Base-by-base conservation (phyloP, 2,797 vertebrate genomes). In the Premnoplex brunnescens region DNA sequence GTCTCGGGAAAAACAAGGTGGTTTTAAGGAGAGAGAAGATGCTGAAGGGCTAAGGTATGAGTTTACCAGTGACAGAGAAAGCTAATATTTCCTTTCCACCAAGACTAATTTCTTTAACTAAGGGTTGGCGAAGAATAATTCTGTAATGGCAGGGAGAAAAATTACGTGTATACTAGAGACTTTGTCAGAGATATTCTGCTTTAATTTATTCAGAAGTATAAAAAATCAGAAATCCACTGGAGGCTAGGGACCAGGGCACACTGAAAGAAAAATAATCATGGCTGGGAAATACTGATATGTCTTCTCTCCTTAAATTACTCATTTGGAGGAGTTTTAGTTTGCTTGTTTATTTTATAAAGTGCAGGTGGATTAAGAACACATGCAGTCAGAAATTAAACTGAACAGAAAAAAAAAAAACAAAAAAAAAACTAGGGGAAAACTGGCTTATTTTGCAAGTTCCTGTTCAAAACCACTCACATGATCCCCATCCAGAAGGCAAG, bases 401-500 rank as follows among this genome's bases (percentile, higher is more conserved):
- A 76, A 75, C 12, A 74, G 10, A 17, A 17, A 69, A 81, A 69
- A 88, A 68, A 34, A 34, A n/a, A n/a, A n/a, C n/a, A n/a, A 17
- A 17, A 69, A 81, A 69, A 88, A 68, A 34, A 34, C 3, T 1
- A n/a, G 17, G 39, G 26, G 30, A n/a, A 46, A 88, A 88, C 56
- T 26, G 44, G 12, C 23, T 78, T n/a, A 34, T 52, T 80, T 85
- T 59, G n/a, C 24, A 86, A 88, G 32, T 69, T 88, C 27, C 27
- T 79, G 24, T 76, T 69, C 34, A n/a, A 85, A 93, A 74, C 4
- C 7, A 76, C 8, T 60, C 67, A 5, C 0, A 3, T 63, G 66
- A 88, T 52, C 37, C 30, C 26, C 30, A 19, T 82, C 88, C 88
- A 95, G 89, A 94, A 95, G 84, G 64, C 75, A 94, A 59, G 71